Evolutionary conservation across 2,888 invertebrate species (phyloP).

Genomic region (Lingula anatina): DNA sequence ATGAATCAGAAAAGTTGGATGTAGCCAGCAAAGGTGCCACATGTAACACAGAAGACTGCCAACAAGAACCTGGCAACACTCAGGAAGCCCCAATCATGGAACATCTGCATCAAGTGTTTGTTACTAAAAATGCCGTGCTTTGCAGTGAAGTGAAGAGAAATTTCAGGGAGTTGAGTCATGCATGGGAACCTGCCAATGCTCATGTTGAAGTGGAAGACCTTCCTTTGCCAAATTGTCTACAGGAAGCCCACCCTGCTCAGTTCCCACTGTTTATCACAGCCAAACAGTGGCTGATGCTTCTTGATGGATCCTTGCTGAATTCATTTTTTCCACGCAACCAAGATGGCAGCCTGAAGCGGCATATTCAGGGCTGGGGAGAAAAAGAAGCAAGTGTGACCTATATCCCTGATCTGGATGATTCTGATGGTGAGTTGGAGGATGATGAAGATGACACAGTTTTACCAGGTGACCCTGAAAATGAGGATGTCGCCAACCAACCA

Average conservation of each 20-base stretch:
- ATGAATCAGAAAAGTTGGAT: no score
- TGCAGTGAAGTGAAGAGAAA: slow-evolving; percentile 40
- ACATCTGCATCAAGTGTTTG: slow-evolving; percentile 19
- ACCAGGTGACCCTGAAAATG: slow-evolving; percentile 2
- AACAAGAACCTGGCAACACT: no score
- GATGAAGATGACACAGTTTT: slow-evolving; percentile 14
- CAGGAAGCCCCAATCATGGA: slow-evolving; percentile 5
- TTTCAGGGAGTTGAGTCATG: slow-evolving; percentile 31
- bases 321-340: slow-evolving; percentile 32
- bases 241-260: slow-evolving; percentile 9
- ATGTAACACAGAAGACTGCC: neutral
- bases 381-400: no score
- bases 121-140: slow-evolving; percentile 39
- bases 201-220: slow-evolving; percentile 15
- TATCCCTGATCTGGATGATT: no score
- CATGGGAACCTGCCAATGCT: slow-evolving; percentile 16
- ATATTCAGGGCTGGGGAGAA: slow-evolving; percentile 20
- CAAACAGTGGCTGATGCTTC: slow-evolving; percentile 29
- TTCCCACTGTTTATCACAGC: slow-evolving; percentile 39
- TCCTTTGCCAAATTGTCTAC: slow-evolving; percentile 17
- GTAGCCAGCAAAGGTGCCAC: no score
- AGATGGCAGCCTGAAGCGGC: slow-evolving; percentile 24
- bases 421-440: slow-evolving; percentile 19
- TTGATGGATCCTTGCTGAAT: slow-evolving; percentile 31
- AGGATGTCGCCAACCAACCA: neutral